These are phyloP conservation scores for Pollachius pollachius DNA, from an alignment of 2,113 vertebrate genomes.

Conservation along the genomic window DNA sequence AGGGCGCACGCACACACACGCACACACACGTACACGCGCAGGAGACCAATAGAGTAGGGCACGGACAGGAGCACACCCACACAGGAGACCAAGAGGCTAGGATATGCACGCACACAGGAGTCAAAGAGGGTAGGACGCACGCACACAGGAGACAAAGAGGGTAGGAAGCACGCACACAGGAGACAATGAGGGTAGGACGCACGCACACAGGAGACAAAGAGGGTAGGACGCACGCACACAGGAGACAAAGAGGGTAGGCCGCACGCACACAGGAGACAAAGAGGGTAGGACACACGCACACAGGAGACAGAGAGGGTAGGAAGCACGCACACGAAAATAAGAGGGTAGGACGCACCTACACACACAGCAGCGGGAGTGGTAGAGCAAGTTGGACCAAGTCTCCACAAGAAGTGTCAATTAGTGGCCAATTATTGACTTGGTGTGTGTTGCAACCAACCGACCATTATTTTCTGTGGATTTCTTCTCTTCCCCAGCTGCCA, in stretches of 20 bases:
- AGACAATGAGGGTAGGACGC: conserved; percentile 78
- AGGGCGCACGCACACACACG: conserved; percentile 18
- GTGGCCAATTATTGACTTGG: too few species aligned
- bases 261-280: conserved; percentile 31
- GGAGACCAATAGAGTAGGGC: too few species aligned
- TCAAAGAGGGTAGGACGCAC: too few species aligned
- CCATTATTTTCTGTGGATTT: neutral
- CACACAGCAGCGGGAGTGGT: too few species aligned
- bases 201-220: conserved; percentile 51
- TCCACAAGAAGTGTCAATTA: too few species aligned
- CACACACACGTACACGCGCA: conserved; percentile 15
- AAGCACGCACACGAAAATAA: conserved; percentile 12
- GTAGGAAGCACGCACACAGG: too few species aligned
- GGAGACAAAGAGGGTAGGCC: neutral
- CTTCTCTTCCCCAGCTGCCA: conserved; percentile 51
- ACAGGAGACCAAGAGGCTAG: too few species aligned
- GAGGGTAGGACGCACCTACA: too few species aligned
- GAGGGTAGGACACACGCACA: conserved; percentile 73
- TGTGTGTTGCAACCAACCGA: neutral
- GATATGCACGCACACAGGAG: too few species aligned
- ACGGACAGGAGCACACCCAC: too few species aligned
- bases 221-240: conserved; percentile 67
- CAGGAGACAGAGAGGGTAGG: neutral
- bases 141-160: too few species aligned
- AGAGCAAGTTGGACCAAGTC: too few species aligned